Percentiles rank a stretch among this genome's conserved stretches.
These are phyloP conservation scores for Stomatorhinus ivindoensis DNA, from an alignment of 2,113 vertebrate species.

Conservation along the genomic window DNA sequence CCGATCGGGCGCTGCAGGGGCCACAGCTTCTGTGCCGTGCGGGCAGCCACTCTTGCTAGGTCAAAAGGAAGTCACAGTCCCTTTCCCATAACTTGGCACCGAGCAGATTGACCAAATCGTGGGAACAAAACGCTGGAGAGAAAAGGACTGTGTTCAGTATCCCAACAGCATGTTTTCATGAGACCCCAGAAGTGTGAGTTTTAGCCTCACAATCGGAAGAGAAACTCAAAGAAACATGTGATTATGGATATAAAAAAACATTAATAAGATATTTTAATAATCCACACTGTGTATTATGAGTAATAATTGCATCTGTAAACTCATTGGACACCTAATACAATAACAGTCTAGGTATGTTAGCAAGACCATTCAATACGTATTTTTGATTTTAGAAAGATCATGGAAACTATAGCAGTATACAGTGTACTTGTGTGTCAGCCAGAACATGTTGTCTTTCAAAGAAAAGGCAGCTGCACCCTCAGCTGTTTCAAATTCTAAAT, in stretches of 20 bases:
- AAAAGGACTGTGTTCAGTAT: background rate
- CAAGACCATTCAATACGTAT: background rate
- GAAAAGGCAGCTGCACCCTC: background rate
- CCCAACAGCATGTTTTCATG: background rate
- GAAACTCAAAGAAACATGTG: background rate
- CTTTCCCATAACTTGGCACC: background rate
- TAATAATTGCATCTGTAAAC: background rate
- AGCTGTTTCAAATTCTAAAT: conserved; percentile 24
- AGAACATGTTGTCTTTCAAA: conserved; percentile 5
- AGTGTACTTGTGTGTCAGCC: background rate
- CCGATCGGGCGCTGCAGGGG: background rate
- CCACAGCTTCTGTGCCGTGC: background rate
- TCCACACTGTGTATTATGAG: background rate
- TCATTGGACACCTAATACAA: background rate
- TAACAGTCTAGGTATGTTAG: background rate
- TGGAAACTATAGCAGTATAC: background rate
- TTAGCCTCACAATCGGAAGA: background rate
- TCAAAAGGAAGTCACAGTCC: background rate
- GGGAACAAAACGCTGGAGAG: background rate
- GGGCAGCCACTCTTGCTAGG: background rate
- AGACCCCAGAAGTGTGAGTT: background rate
- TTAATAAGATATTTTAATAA: background rate
- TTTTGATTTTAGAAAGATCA: background rate
- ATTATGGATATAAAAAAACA: background rate
- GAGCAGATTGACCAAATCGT: background rate